Evolutionary conservation across 2,113 vertebrate genomes (phyloP), one percentile per base, ranked within the genome.

Genomic region (Oenanthe oenanthe): DNA sequence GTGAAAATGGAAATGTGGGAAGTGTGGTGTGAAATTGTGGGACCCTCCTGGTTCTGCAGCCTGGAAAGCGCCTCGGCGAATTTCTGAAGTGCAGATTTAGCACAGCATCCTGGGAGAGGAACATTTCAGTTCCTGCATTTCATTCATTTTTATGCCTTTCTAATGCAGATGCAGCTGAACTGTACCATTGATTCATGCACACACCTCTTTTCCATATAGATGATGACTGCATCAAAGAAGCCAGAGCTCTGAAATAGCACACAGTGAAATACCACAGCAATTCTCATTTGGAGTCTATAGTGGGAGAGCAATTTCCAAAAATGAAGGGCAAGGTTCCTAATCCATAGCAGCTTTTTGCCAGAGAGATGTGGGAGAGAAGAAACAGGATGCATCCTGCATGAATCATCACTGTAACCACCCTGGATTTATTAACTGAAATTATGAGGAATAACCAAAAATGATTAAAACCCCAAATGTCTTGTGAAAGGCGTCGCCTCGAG

Each of bases 161-260:
- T 96, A 71, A 97, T 96, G 94, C 93, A 96, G 93, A 96, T 96
- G 93, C 89, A 95, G 94, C 91, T 89, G 92, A 96, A 88, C 94
- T 95, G 85, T 96, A 85, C 71, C 92, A 93, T 12, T 95, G 95
- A 95, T 96, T 95, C 96, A 73, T 81, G 74, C 28, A 91, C 70
- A 85, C 91, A 91, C 85, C 91, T 95, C 94, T 93, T 96, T 94
- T 95, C 93, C 94, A 87, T 95, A 93, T 77, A 96, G 96, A 94
- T 92, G 91, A 94, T 76, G 81, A 85, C 92, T 93, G 81, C 92
- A 76, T 95, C 96, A 94, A 93, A 96, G 89, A 8, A 95, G 81
- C 54, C 89, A 85, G 81, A 1, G 0, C 63, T 95, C 92, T 57
- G 94, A 95, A 96, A 96, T 80, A 96, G 92, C 91, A 83, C 81